Base-by-base conservation (phyloP, 2,888 invertebrate genomes). In the Zaprionus bogoriensis region DNA sequence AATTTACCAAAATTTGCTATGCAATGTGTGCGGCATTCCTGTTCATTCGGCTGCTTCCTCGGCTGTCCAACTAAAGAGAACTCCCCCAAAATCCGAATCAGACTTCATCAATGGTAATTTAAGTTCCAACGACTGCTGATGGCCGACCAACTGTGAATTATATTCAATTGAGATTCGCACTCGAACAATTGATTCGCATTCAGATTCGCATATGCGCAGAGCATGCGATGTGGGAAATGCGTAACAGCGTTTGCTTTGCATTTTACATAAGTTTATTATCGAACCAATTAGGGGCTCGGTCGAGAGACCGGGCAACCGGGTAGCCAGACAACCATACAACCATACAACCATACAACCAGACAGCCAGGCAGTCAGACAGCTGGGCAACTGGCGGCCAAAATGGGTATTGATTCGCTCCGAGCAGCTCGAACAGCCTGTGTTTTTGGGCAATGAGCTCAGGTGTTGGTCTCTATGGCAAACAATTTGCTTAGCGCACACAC, bases 381-480 rank as follows among this genome's bases (percentile, higher is more conserved):
- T 14, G 32, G 32, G 14, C 17, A 36, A 36, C 27, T 19, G 10
- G 9, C 6, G 19, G n/a, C 14, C 6, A 17, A 14, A 27, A n/a
- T 30, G 17, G 25, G 20, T 41, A 41, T 41, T n/a, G 41, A 41
- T 41, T 41, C 22, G 0, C 1, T 20, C 12, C 20, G n/a, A 19
- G 20, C 23, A 41, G 1, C n/a, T n/a, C n/a, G n/a, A 12, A 5
- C 20, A 5, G n/a, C 12, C 10, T 44, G 14, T 23, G n/a, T 44
- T 44, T 44, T 44, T 44, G 42, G 42, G 14, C 25, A 25, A 2
- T 12, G 38, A 12, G 28, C 48, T 39, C 69, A 68, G 62, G 58
- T 69, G 69, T 50, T 50, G 14, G 62, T 50, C 30, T 46, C 68
- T 54, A 46, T 68, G 58, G 47, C 60, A 55, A 51, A 67, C 42